Percentiles rank a stretch among this genome's conserved stretches.
Evolutionary conservation across 2,113 vertebrate species (phyloP).

Genomic region (Ictidomys tridecemlineatus): DNA sequence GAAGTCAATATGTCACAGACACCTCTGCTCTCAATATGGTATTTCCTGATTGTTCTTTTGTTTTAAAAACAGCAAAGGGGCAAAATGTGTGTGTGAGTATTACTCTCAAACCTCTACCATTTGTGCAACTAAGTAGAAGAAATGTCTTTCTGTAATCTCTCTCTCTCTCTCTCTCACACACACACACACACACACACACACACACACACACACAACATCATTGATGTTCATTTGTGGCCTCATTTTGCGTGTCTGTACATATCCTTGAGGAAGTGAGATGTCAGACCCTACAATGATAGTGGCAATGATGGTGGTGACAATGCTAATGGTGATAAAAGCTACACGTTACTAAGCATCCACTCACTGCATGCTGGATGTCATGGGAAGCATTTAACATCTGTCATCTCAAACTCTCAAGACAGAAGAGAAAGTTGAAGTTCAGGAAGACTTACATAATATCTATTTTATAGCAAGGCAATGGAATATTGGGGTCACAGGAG

Average conservation of each 20-base stretch:
- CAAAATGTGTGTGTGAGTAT: neutral
- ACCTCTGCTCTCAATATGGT: conserved; percentile 44
- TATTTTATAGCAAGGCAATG: neutral
- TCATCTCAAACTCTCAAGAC: neutral
- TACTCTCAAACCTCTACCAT: neutral
- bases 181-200: neutral
- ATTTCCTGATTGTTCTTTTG: conserved; percentile 50
- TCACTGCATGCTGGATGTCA: neutral
- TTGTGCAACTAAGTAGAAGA: neutral
- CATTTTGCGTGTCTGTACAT: neutral
- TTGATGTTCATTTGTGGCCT: neutral
- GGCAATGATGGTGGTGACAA: neutral
- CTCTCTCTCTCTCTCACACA: neutral
- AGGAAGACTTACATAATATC: too few species aligned
- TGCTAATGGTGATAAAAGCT: neutral
- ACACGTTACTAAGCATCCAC: neutral
- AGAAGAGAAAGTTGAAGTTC: neutral
- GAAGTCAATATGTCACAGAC: conserved; percentile 68
- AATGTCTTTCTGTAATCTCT: neutral
- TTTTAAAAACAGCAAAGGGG: conserved; percentile 56
- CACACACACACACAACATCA: neutral
- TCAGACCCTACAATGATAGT: neutral
- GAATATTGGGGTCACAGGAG: neutral
- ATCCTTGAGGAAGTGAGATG: neutral
- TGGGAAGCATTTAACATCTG: neutral